Base-by-base conservation (phyloP, 2,888 invertebrate genomes). In the Sericinus montela region DNA sequence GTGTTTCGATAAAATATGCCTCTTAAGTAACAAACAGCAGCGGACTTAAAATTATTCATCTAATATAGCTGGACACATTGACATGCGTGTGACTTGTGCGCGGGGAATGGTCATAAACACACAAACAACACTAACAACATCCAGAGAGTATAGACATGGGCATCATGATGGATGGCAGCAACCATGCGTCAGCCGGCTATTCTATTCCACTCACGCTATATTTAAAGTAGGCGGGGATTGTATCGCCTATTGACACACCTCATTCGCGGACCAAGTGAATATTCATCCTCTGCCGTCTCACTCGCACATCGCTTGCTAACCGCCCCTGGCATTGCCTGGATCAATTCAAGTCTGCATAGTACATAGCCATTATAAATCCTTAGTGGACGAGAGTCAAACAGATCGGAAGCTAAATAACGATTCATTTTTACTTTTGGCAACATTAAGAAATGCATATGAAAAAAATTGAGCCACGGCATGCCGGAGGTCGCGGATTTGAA, bases 121-220 rank as follows among this genome's bases (percentile, higher is more conserved):
- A 19, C 10, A 36, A n/a, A 19, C 16, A 19, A 36, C 36, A 19
- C 5, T 5, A 13, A 32, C 32, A n/a, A 32, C 19, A 14, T 29
- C 19, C 14, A 38, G 10, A 25, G 8, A 10, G 32, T n/a, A 34
- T 9, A 10, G 37, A 10, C 30, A 29, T n/a, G 7, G 7, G 30
- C 6, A 3, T 75, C 80, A 71, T 68, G 80, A 72, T 74, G 75
- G 74, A 72, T 80, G 86, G 83, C 83, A 82, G 82, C 81, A 74
- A 70, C 80, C 80, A 81, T 79, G 77, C 74, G 72, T 65, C 72
- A 67, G 75, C 76, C 78, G 75, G 75, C 67, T 59, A 56, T 45
- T 57, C 58, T 60, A 56, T 62, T 52, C 53, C 42, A 52, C 50
- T 56, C 59, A 57, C 49, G 56, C 56, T 61, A 58, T 58, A 56